These are phyloP conservation scores for Rhabditoides inermis DNA, from an alignment of 2,888 invertebrate species.

Conservation along the genomic window DNA sequence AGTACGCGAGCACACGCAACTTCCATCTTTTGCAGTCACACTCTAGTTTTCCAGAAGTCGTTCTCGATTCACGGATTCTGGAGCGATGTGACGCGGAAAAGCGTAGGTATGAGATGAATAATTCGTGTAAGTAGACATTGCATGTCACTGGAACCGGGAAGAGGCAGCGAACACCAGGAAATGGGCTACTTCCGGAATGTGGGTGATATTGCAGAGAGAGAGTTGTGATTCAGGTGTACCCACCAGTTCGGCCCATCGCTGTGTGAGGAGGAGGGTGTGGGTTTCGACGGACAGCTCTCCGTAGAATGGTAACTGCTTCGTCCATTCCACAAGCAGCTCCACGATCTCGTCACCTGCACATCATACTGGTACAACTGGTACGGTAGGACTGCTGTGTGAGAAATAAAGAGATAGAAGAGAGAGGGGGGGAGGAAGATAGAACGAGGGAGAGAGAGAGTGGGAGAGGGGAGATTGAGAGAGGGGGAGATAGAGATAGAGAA, in stretches of 20 bases:
- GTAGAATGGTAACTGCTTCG: conserved; percentile 92
- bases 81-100: no score
- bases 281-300: conserved; percentile 86
- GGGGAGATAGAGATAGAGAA: neutral
- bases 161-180: no score
- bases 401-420: neutral
- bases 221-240: no score
- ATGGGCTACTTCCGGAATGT: no score
- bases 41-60: no score
- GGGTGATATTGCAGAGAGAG: no score
- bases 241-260: conserved; percentile 69
- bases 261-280: conserved; percentile 85
- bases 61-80: no score
- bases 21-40: no score
- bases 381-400: neutral
- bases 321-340: conserved; percentile 96
- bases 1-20: no score
- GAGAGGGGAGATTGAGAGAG: neutral
- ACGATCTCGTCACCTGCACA: conserved; percentile 81
- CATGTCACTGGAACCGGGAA: no score
- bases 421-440: neutral
- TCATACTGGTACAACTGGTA: neutral
- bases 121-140: no score
- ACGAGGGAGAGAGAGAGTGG: neutral
- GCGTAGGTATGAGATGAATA: no score